phyloP scores from a whole-genome alignment of 2,797 vertebrate genomes.

The Falco peregrinus region DNA sequence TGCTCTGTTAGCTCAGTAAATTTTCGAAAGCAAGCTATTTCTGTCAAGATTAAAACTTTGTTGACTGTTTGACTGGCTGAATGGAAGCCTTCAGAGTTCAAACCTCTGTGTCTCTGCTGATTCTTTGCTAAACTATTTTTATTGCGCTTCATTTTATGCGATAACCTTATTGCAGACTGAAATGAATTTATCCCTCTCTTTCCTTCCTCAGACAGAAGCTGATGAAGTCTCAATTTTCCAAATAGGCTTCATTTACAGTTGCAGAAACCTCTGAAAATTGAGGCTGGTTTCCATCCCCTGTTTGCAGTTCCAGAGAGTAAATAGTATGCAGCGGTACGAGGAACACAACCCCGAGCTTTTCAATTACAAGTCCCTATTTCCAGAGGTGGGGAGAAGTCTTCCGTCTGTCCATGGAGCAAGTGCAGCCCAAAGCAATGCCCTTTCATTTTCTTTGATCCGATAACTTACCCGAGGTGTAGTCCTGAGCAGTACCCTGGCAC shows the following conservation, averaged over 20 bases:
- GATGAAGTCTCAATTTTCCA: slow-evolving; percentile 17
- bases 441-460: not conserved
- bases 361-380: not conserved
- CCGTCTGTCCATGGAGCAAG: not conserved
- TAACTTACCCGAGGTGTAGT: fast-evolving
- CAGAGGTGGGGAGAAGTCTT: not conserved
- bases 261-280: not conserved
- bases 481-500: not conserved
- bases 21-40: not conserved
- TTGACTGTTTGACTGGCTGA: not conserved
- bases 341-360: not conserved
- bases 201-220: not conserved
- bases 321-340: not conserved
- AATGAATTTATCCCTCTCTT: not conserved
- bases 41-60: not conserved
- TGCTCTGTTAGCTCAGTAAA: not conserved
- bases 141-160: not conserved
- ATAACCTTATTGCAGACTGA: not conserved
- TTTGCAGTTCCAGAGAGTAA: not conserved
- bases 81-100: not conserved
- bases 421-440: not conserved
- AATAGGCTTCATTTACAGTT: not conserved
- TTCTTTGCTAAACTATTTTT: not conserved
- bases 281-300: not conserved
- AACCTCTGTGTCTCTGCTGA: not conserved